Evolutionary conservation across 2,888 invertebrate genomes (phyloP).

Genomic region (Epinotia ramella): DNA sequence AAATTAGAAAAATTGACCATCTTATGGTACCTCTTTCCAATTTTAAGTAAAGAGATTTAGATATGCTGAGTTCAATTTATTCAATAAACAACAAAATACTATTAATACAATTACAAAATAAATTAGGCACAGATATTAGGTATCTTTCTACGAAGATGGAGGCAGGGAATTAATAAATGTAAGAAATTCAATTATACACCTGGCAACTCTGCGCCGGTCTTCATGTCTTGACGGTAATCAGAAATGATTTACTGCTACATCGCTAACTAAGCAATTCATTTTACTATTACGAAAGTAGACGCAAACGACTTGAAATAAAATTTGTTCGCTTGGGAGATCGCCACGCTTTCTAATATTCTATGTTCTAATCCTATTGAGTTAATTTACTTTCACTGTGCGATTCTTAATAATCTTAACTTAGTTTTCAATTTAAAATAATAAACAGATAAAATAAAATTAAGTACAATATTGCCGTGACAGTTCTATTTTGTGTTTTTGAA

Average conservation of each 20-base stretch:
- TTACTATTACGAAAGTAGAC: conserved; percentile 20
- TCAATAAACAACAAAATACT: too few relatives aligned
- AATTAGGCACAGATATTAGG: too few relatives aligned
- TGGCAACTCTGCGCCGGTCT: conserved; percentile 14
- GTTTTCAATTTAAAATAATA: neutral
- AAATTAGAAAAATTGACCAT: neutral
- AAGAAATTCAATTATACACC: conserved; percentile 34
- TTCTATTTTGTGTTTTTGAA: too few relatives aligned
- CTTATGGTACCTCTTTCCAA: neutral
- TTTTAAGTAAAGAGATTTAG: neutral
- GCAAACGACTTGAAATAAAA: conserved; percentile 3
- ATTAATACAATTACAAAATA: too few relatives aligned
- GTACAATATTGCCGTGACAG: too few relatives aligned
- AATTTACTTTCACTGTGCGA: neutral
- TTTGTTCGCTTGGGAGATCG: neutral
- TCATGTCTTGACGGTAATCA: conserved; percentile 46
- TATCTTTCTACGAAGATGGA: conserved; percentile 2
- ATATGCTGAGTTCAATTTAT: too few relatives aligned
- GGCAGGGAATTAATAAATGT: conserved; percentile 28
- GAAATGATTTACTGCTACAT: conserved; percentile 49
- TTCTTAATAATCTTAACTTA: neutral
- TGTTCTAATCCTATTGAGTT: neutral
- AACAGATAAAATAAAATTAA: neutral
- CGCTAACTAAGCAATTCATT: conserved; percentile 46
- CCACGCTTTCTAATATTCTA: neutral